Percentiles rank a stretch among this genome's conserved stretches.
Conservation (phyloP, 2,113 vertebrate genomes). For the Arenaria interpres region DNA sequence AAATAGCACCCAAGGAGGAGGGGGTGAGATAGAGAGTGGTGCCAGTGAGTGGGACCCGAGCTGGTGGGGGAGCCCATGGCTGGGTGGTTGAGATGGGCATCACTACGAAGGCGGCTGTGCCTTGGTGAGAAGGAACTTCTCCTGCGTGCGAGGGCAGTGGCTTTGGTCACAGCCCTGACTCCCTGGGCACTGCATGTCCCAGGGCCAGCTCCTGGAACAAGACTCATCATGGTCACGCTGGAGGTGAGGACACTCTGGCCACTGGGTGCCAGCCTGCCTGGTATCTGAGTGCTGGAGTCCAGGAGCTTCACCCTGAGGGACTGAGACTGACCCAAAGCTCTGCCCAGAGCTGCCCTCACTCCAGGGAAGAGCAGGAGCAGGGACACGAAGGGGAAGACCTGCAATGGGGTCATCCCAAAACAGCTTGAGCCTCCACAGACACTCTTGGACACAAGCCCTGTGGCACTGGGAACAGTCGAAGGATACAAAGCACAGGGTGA, state of each 20-base stretch:
- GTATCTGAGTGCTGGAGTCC: not conserved
- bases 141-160: not conserved
- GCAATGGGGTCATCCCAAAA: not conserved
- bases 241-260: not conserved
- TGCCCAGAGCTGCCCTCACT: not conserved
- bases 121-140: not conserved
- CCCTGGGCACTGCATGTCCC: not conserved
- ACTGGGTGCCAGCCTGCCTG: not conserved
- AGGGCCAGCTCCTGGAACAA: not conserved
- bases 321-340: not conserved
- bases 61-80: not conserved
- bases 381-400: not conserved
- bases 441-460: not conserved
- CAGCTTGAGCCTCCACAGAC: not conserved
- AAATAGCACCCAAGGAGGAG: not conserved
- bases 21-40: not conserved
- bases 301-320: not conserved
- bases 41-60: not conserved
- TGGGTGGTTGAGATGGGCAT: not conserved
- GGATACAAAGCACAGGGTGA: not conserved
- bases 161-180: not conserved
- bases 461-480: not conserved
- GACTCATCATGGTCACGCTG: not conserved
- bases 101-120: rapidly evolving
- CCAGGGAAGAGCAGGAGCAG: not conserved